Percentiles rank a stretch among this genome's conserved stretches.
Conservation (phyloP, 2,888 invertebrate species). For the Anoplius nigerrimus region DNA sequence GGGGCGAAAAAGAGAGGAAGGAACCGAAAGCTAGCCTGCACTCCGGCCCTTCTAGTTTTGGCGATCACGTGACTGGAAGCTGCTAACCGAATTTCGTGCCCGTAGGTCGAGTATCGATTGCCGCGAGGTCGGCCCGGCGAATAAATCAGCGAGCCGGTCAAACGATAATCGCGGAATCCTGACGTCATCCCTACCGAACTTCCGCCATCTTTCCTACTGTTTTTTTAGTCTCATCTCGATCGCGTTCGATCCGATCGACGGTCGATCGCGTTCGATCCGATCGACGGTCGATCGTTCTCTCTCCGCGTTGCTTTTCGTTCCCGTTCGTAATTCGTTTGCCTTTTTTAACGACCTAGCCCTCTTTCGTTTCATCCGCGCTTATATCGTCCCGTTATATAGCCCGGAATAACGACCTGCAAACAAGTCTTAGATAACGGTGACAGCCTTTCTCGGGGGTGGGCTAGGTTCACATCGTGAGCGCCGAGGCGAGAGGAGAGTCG, state of each 20-base stretch:
- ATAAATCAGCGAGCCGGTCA: background rate
- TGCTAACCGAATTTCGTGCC: background rate
- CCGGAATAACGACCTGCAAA: conserved; percentile 1
- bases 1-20: background rate
- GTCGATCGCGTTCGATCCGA: too few relatives aligned
- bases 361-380: too few relatives aligned
- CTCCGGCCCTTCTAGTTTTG: too few relatives aligned
- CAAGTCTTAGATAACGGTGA: background rate
- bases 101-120: background rate
- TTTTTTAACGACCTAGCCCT: background rate
- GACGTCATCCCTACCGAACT: too few relatives aligned
- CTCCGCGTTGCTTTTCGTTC: background rate
- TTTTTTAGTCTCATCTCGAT: too few relatives aligned
- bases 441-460: too few relatives aligned
- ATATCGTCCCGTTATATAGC: too few relatives aligned
- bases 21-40: background rate
- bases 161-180: too few relatives aligned
- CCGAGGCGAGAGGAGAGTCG: background rate
- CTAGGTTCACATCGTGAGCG: background rate
- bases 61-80: background rate
- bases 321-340: background rate
- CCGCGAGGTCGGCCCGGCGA: background rate
- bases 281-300: too few relatives aligned
- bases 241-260: too few relatives aligned
- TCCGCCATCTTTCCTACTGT: too few relatives aligned